A percentile compares a stretch with the other conserved stretches of the same genome.
Evolutionary conservation across 2,888 invertebrate species (phyloP).

Genomic region (Glyphotaelius pellucidus): DNA sequence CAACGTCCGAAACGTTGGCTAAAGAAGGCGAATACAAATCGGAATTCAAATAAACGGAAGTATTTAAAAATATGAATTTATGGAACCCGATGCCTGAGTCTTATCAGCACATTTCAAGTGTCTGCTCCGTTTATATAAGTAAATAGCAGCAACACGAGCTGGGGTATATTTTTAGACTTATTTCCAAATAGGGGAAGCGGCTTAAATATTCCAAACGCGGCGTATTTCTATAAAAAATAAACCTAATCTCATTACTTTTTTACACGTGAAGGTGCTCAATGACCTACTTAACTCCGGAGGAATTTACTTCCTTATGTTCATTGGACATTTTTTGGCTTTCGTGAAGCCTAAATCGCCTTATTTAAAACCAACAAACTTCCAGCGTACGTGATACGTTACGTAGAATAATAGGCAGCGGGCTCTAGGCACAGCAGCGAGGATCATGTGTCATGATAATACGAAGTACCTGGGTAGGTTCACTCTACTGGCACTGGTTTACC

Average conservation of each 20-base stretch:
- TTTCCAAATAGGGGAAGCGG: conserved; percentile 34
- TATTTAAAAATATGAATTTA: neutral
- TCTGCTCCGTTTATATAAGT: conserved; percentile 35
- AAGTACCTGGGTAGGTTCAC: neutral
- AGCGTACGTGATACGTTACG: neutral
- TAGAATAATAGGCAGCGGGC: neutral
- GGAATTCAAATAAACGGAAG: no score
- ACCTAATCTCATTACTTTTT: conserved; percentile 63
- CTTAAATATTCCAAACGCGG: conserved; percentile 49
- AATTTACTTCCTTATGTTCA: conserved; percentile 62
- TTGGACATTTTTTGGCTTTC: conserved; percentile 65
- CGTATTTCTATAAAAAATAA: conserved; percentile 13
- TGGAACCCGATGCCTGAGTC: neutral
- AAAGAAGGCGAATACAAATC: no score
- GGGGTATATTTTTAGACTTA: neutral
- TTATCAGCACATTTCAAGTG: conserved; percentile 24
- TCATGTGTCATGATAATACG: neutral
- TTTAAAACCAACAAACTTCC: conserved; percentile 44
- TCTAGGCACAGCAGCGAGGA: neutral
- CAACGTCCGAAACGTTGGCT: no score
- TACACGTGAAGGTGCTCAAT: conserved; percentile 64
- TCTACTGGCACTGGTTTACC: neutral
- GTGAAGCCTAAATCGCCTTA: conserved; percentile 38
- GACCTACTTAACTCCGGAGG: conserved; percentile 64
- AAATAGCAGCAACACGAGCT: neutral